Percentiles rank a stretch among this genome's conserved stretches.
These are phyloP conservation scores for Mugil cephalus DNA, from an alignment of 2,113 vertebrate species.

Conservation along the genomic window DNA sequence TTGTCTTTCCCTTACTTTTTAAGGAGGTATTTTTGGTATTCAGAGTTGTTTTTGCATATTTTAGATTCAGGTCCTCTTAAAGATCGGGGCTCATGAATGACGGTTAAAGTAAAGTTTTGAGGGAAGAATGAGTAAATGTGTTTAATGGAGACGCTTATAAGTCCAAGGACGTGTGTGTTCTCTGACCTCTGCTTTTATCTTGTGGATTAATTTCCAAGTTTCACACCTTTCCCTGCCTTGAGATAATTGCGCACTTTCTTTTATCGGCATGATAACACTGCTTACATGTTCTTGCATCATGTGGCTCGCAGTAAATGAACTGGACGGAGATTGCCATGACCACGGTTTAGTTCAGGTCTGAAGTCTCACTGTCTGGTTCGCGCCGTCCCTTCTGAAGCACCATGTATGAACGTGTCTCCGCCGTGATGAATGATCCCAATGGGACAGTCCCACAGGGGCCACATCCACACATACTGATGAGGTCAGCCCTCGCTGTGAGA, in stretches of 20 bases:
- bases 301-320: slow-evolving; percentile 5
- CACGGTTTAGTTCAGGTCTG: slow-evolving; percentile 17
- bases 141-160: too few relatives aligned
- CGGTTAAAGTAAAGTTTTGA: too few relatives aligned
- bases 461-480: slow-evolving; percentile 36
- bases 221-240: slow-evolving; percentile 12
- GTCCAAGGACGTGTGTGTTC: not conserved
- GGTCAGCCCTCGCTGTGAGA: slow-evolving; percentile 19
- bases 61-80: too few relatives aligned
- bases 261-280: slow-evolving; percentile 32
- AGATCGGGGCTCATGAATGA: too few relatives aligned
- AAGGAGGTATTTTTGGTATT: too few relatives aligned
- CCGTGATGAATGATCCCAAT: slow-evolving; percentile 46
- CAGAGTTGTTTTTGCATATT: too few relatives aligned
- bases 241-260: slow-evolving; percentile 17
- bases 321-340: slow-evolving; percentile 4
- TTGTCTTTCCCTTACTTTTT: too few relatives aligned
- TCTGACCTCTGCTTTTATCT: slow-evolving; percentile 35
- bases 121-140: too few relatives aligned
- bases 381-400: slow-evolving; percentile 10
- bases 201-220: slow-evolving; percentile 21
- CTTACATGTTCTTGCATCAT: slow-evolving; percentile 57
- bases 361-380: not conserved
- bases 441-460: slow-evolving; percentile 42
- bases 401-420: slow-evolving; percentile 14